These are phyloP conservation scores for Paedocypris sp. DNA, from an alignment of 2,113 vertebrate species.

Conservation along the genomic window DNA sequence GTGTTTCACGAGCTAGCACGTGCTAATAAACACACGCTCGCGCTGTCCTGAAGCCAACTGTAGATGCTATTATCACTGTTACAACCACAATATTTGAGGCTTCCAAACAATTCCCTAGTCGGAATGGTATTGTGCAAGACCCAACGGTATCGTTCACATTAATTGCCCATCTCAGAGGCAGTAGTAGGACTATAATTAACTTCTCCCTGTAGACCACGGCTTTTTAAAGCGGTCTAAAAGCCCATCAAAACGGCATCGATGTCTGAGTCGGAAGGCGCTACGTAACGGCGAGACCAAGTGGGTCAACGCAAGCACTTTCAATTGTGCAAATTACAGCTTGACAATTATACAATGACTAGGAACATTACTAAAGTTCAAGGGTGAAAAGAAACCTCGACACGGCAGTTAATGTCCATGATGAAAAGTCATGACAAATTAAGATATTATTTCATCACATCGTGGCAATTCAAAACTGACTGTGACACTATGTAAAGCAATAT, in stretches of 20 bases:
- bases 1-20: slow-evolving; percentile 22
- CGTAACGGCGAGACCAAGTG: neutral
- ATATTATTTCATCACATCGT: too few species aligned
- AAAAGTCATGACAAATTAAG: too few species aligned
- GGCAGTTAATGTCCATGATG: too few species aligned
- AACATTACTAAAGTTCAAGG: too few species aligned
- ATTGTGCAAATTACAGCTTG: too few species aligned
- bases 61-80: neutral
- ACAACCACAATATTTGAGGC: slow-evolving; percentile 12
- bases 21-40: neutral
- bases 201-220: neutral
- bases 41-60: neutral
- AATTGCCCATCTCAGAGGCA: neutral
- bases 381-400: too few species aligned
- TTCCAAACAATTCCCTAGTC: neutral
- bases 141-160: neutral
- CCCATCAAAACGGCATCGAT: slow-evolving; percentile 4
- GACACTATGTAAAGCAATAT: too few species aligned
- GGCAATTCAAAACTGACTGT: too few species aligned
- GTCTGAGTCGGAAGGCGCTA: neutral
- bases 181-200: slow-evolving; percentile 2
- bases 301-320: too few species aligned
- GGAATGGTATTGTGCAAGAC: neutral
- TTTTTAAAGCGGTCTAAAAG: neutral
- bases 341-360: too few species aligned